phyloP scores from a whole-genome alignment of 64 coral and sea anemone genomes.

The Porites australiensis region DNA sequence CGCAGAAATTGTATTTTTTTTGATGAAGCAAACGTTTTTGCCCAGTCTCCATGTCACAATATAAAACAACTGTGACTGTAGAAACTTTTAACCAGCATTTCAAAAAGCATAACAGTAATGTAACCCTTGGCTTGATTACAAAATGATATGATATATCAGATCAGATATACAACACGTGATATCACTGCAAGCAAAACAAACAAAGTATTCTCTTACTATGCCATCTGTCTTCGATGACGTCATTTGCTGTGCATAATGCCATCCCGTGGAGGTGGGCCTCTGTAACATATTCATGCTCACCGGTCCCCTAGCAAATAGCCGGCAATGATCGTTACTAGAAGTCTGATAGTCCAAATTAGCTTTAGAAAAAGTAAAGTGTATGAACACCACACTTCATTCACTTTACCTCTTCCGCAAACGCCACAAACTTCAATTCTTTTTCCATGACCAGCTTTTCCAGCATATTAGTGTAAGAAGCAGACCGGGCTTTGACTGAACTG shows the following conservation, averaged over 20 bases:
- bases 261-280: constrained; percentile 82
- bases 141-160: too few species aligned
- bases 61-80: too few species aligned
- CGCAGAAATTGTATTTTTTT: too few species aligned
- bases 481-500: constrained; percentile 48
- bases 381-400: not conserved
- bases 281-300: constrained; percentile 65
- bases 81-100: too few species aligned
- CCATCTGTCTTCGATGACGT: constrained; percentile 87
- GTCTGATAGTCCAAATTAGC: not conserved
- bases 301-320: constrained; percentile 57
- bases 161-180: not conserved
- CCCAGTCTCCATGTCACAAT: too few species aligned
- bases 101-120: too few species aligned
- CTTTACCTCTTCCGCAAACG: constrained; percentile 90
- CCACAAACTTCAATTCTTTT: constrained; percentile 83
- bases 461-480: constrained; percentile 73
- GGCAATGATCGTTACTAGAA: too few species aligned
- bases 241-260: constrained; percentile 71
- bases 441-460: constrained; percentile 94
- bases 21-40: too few species aligned
- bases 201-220: constrained; percentile 69
- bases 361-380: not conserved
- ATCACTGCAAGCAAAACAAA: not conserved
- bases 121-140: too few species aligned